These are phyloP conservation scores for Apistogramma diplotaenia DNA, from an alignment of 2,113 vertebrate species.

Conservation along the genomic window DNA sequence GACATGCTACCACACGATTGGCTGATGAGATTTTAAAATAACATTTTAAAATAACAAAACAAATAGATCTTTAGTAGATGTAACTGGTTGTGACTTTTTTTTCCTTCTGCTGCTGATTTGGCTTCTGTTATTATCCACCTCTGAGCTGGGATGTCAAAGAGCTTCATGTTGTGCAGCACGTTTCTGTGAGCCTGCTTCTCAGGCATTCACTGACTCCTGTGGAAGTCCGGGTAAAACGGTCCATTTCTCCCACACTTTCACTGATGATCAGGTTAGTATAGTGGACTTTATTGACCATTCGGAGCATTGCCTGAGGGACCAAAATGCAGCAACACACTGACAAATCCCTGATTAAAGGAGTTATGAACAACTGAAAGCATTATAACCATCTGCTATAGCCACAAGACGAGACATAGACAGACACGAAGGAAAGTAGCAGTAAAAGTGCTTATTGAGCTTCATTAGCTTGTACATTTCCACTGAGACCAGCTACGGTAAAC, in stretches of 20 bases:
- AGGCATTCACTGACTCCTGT: neutral
- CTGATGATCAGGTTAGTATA: neutral
- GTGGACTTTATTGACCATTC: slow-evolving; percentile 1
- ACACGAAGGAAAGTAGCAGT: neutral
- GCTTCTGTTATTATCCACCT: neutral
- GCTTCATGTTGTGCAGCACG: neutral
- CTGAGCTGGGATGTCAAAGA: neutral
- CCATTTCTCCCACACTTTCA: neutral
- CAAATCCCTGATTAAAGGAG: neutral
- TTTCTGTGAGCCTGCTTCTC: neutral
- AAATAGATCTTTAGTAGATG: too few species aligned
- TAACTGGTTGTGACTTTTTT: too few species aligned
- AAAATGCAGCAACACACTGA: neutral
- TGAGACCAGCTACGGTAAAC: neutral
- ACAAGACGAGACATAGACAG: neutral
- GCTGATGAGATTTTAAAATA: too few species aligned
- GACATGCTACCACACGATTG: too few species aligned
- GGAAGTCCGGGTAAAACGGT: neutral
- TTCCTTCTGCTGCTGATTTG: neutral
- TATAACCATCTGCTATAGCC: neutral
- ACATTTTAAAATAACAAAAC: too few species aligned
- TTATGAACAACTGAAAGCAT: neutral
- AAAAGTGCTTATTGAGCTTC: neutral
- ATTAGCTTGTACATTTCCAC: neutral
- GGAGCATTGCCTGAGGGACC: neutral